A percentile compares a stretch with the other conserved stretches of the same genome.
phyloP scores from a whole-genome alignment of 2,797 vertebrate species.

The Echeneis naucrates region DNA sequence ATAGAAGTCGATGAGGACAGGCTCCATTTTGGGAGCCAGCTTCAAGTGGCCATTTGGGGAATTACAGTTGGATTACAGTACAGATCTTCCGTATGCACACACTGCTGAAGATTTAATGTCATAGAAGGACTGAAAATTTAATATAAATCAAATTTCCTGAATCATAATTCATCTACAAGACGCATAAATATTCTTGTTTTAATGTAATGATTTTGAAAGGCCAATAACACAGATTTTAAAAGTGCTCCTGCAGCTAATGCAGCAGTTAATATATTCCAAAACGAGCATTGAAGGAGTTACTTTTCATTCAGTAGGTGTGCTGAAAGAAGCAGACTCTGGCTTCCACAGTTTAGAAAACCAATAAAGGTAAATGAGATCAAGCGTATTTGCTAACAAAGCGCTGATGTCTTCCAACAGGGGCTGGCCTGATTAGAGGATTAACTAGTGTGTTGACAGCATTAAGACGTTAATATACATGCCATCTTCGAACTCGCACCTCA shows the following conservation, averaged over 20 bases:
- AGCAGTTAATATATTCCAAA: conserved; percentile 20
- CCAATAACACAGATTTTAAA: conserved; percentile 26
- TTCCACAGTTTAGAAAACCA: conserved; percentile 41
- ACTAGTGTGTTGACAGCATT: conserved; percentile 31
- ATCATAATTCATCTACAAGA: not conserved
- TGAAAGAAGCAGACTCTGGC: conserved; percentile 7
- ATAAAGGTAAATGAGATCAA: conserved; percentile 56
- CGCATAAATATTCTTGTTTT: not conserved
- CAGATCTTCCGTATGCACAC: not conserved
- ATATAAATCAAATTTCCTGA: not conserved
- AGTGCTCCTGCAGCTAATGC: conserved; percentile 15
- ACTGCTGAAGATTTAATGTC: not conserved
- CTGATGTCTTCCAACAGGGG: conserved; percentile 32
- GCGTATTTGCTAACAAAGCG: conserved; percentile 49
- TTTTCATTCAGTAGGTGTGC: conserved; percentile 17
- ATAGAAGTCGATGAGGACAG: too few species aligned
- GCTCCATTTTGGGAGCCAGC: too few species aligned
- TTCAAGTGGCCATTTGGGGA: too few species aligned
- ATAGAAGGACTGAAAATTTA: not conserved
- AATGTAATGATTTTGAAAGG: not conserved
- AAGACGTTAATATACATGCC: conserved; percentile 42
- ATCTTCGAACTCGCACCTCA: conserved; percentile 36
- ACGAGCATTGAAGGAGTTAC: conserved; percentile 25
- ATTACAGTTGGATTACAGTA: too few species aligned
- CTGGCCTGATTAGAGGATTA: conserved; percentile 52